phyloP scores from a whole-genome alignment of 2,888 invertebrate species.

The Aspidapion aeneum region DNA sequence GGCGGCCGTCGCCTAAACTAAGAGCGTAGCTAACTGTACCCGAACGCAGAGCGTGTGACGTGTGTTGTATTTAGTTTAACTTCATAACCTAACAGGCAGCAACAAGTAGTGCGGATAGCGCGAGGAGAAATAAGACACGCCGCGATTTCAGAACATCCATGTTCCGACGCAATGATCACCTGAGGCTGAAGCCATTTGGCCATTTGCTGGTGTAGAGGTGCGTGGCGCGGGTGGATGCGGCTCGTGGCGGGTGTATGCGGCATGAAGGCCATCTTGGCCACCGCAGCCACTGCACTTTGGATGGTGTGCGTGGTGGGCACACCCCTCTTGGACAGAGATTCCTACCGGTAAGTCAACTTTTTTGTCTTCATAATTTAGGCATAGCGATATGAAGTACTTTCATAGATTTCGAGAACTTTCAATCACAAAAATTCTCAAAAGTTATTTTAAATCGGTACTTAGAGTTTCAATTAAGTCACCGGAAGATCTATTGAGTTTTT shows the following conservation, averaged over 20 bases:
- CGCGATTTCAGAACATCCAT: constrained; percentile 28
- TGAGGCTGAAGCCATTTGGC: constrained; percentile 39
- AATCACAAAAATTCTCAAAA: too few species aligned
- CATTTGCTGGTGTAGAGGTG: constrained; percentile 14
- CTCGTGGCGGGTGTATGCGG: constrained; percentile 28
- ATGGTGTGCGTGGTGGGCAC: constrained; percentile 48
- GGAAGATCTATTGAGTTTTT: too few species aligned
- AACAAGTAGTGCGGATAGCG: constrained; percentile 6
- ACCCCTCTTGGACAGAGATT: constrained; percentile 44
- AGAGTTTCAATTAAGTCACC: too few species aligned
- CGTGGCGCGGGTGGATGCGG: constrained; percentile 3
- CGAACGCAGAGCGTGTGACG: background rate
- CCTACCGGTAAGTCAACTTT: constrained; percentile 39
- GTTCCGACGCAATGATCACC: constrained; percentile 44
- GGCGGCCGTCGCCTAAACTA: too few species aligned
- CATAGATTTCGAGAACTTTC: too few species aligned
- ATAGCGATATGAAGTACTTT: too few species aligned
- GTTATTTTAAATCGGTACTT: too few species aligned
- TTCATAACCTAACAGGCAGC: background rate
- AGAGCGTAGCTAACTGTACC: too few species aligned
- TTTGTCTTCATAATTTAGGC: too few species aligned
- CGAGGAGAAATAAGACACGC: constrained; percentile 39
- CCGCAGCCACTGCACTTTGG: constrained; percentile 42
- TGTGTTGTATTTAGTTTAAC: background rate
- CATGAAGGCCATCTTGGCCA: constrained; percentile 31